These are phyloP conservation scores for Wiebesia pumilae DNA, from an alignment of 1,140 invertebrate species.

Conservation along the genomic window DNA sequence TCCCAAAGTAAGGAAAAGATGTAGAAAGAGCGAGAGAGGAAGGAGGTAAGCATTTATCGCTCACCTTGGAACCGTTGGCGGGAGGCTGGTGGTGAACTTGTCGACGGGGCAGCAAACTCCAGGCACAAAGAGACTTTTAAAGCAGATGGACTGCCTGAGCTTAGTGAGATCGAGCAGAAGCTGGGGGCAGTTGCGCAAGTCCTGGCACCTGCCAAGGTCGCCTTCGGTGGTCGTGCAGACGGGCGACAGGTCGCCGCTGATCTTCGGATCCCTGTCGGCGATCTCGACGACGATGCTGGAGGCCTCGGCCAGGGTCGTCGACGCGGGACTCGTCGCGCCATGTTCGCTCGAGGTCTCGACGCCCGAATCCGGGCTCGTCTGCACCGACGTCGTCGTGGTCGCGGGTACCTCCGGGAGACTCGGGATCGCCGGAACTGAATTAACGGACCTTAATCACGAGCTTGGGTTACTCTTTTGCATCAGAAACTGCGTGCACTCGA, in stretches of 20 bases:
- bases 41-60: not conserved
- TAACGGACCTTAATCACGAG: constrained; percentile 1
- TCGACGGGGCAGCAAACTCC: constrained; percentile 90
- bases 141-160: constrained; percentile 90
- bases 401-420: not conserved
- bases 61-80: constrained; percentile 58
- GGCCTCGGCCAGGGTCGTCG: not conserved
- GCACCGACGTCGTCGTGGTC: not conserved
- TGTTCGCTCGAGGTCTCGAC: not conserved
- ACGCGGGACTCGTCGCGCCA: not conserved
- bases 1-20: not conserved
- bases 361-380: not conserved
- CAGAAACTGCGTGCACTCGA: not conserved
- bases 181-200: constrained; percentile 91
- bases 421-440: not conserved
- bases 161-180: constrained; percentile 88
- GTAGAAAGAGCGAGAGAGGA: not conserved
- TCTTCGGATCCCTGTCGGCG: constrained; percentile 62
- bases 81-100: constrained; percentile 55
- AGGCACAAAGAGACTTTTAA: constrained; percentile 92
- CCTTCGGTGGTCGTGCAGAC: constrained; percentile 88
- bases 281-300: not conserved
- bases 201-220: constrained; percentile 87
- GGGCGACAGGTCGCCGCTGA: constrained; percentile 60
- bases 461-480: not conserved